phyloP scores from a whole-genome alignment of 2,113 vertebrate species.

The Cisticola juncidis region DNA sequence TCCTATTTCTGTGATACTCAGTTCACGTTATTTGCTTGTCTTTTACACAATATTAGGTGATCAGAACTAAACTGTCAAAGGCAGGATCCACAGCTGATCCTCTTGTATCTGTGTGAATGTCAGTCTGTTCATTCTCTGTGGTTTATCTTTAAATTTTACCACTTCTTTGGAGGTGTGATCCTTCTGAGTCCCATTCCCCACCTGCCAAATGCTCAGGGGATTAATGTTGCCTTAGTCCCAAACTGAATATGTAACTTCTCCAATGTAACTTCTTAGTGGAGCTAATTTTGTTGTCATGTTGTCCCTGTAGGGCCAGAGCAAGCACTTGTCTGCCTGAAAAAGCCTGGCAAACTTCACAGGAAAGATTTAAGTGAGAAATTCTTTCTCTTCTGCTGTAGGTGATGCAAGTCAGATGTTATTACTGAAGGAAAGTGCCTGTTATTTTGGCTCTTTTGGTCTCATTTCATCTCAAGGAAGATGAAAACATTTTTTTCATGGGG shows the following conservation, averaged over 20 bases:
- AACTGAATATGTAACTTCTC: neutral
- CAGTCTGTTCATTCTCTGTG: neutral
- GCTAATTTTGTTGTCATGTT: neutral
- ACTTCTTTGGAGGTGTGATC: neutral
- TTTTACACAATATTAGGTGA: neutral
- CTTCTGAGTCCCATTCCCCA: neutral
- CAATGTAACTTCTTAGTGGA: neutral
- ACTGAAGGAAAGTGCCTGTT: neutral
- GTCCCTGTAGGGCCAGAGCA: neutral
- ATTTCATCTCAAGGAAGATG: neutral
- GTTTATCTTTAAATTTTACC: neutral
- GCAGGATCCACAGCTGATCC: neutral
- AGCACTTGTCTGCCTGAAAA: neutral
- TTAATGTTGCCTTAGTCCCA: neutral
- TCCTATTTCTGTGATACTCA: neutral
- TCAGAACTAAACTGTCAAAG: neutral
- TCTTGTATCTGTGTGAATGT: neutral
- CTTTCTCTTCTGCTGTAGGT: neutral
- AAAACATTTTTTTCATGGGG: neutral
- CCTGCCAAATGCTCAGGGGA: neutral
- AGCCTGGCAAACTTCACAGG: neutral
- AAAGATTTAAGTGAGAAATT: neutral
- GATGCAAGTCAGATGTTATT: neutral
- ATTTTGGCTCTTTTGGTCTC: neutral
- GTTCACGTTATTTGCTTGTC: neutral